Evolutionary conservation across 1,140 invertebrate genomes (phyloP).

Genomic region (Diuraphis noxia): DNA sequence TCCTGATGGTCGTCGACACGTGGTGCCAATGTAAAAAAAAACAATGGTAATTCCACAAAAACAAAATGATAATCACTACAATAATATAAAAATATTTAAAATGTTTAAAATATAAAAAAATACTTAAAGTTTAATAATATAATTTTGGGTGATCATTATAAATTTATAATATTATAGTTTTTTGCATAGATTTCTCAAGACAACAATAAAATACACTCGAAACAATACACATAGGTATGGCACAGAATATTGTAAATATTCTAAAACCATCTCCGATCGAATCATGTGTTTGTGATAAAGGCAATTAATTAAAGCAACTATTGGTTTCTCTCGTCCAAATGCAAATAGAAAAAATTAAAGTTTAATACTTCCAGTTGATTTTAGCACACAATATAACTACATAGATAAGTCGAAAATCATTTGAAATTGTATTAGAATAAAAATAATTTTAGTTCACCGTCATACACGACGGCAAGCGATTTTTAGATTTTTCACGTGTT

Average conservation of each 20-base stretch:
- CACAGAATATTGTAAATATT: no score
- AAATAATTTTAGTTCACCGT: not conserved
- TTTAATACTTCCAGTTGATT: not conserved
- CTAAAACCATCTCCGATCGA: not conserved
- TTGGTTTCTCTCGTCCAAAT: not conserved
- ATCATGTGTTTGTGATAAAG: not conserved
- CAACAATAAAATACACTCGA: no score
- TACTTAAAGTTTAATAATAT: not conserved
- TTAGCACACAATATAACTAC: not conserved
- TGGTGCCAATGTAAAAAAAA: no score
- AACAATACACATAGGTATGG: no score
- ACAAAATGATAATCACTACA: no score
- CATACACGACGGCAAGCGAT: no score
- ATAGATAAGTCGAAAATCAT: not conserved
- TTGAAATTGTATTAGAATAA: not conserved
- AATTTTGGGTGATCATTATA: not conserved
- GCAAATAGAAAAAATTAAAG: not conserved
- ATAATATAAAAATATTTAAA: not conserved
- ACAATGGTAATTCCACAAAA: no score
- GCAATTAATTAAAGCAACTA: not conserved
- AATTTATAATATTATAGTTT: not conserved
- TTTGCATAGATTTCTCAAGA: no score
- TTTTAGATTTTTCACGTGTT: no score
- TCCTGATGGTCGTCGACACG: no score
- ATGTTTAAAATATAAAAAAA: not conserved